A percentile compares a stretch with the other conserved stretches of the same genome.
Conservation (phyloP, 2,888 invertebrate genomes). For the Noctua fimbriata region DNA sequence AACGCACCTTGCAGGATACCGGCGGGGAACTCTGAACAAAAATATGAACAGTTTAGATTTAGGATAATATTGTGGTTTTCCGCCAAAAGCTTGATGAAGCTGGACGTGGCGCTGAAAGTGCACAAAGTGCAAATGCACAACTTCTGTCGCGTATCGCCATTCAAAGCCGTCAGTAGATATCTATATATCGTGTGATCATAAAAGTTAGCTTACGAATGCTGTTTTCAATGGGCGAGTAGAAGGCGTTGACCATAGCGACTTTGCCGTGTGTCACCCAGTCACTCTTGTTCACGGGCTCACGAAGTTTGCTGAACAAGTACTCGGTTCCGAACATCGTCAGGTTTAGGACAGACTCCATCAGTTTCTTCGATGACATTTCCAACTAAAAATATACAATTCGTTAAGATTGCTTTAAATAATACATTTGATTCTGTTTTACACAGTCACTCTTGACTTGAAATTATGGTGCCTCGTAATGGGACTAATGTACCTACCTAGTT, state of each 20-base stretch:
- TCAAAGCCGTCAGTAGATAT: neutral
- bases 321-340: constrained; percentile 95
- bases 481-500: too few relatives aligned
- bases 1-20: constrained; percentile 98
- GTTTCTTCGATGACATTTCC: constrained; percentile 92
- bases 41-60: neutral
- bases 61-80: neutral
- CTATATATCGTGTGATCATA: neutral
- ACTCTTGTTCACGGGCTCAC: constrained; percentile 95
- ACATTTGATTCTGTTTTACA: neutral
- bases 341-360: constrained; percentile 94
- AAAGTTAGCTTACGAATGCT: constrained; percentile 94
- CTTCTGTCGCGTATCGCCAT: neutral
- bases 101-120: neutral
- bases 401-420: neutral
- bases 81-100: neutral
- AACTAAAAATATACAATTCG: constrained; percentile 83
- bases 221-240: constrained; percentile 96
- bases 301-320: constrained; percentile 94
- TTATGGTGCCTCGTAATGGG: neutral
- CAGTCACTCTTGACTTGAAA: neutral
- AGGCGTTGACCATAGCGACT: constrained; percentile 96
- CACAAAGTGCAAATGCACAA: neutral
- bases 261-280: constrained; percentile 96
- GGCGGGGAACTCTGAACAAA: constrained; percentile 95